Evolutionary conservation across 2,888 invertebrate genomes (phyloP), one percentile per base, ranked within the genome.

Genomic region (Lasioglossum malachurum): DNA sequence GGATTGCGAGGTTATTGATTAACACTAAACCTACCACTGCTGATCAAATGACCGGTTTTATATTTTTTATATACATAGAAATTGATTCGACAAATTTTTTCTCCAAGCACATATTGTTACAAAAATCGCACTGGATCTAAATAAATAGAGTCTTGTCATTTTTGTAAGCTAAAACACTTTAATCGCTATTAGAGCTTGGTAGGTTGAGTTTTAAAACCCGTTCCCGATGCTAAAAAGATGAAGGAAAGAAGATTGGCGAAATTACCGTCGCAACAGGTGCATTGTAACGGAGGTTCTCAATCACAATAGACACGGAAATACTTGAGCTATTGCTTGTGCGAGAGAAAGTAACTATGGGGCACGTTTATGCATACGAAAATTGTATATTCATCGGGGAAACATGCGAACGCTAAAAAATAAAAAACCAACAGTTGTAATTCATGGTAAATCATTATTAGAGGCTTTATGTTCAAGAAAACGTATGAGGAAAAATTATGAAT

Each of bases 241-340:
- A 53, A 19, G 7, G 38, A 53, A 41, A 69, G 19, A 19, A 49
- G 27, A 78, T 53, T 69, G 31, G 27, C 16, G 38, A 53, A 69
- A 71, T 71, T 27, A n/a, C 78, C 27, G 27, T 78, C 53, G 67
- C 78, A 78, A 78, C 69, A 78, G 78, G 69, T 71, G 49, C 53
- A 69, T 80, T 71, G 27, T 31, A 38, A 14, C 16, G 19, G 27
- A n/a, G 31, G 46, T 41, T 46, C 60, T 76, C n/a, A 46, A 7
- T 60, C 76, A 12, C 31, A 69, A 60, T 46, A 27, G 38, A 64
- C n/a, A 27, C 46, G 77, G 78, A 82, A 78, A 49, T 64, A 31
- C 16, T 10, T 16, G 38, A 19, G 12, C 12, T 12, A 69, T 67
- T 77, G 73, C 67, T 64, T 35, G 23, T 57, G 5, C 31, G 38